Evolutionary conservation across 2,888 invertebrate species (phyloP).

Genomic region (Ectropis crepuscularia): DNA sequence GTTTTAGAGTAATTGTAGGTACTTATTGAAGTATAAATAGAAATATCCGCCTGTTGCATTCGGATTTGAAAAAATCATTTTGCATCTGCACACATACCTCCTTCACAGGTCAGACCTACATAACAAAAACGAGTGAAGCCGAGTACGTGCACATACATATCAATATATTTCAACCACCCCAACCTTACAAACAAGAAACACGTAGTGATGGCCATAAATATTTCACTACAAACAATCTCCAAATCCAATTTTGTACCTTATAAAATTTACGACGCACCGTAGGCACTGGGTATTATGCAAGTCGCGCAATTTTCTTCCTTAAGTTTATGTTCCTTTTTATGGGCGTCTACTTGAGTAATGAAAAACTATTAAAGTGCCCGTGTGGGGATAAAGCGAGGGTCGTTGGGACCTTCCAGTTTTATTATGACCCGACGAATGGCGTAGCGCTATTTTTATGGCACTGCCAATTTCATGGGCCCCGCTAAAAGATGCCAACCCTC

Average conservation of each 20-base stretch:
- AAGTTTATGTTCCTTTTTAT: conserved; percentile 77
- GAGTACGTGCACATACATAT: neutral
- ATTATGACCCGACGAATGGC: conserved; percentile 72
- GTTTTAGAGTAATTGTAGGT: too few relatives aligned
- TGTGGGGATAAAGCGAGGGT: conserved; percentile 76
- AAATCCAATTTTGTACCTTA: conserved; percentile 66
- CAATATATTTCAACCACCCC: neutral
- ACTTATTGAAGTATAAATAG: too few relatives aligned
- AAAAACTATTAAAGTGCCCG: conserved; percentile 81
- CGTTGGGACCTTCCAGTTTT: conserved; percentile 77
- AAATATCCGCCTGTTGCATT: too few relatives aligned
- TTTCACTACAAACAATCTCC: conserved; percentile 59
- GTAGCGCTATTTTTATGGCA: conserved; percentile 70
- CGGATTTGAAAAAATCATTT: too few relatives aligned
- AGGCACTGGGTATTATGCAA: conserved; percentile 73
- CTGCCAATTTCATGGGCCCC: conserved; percentile 72
- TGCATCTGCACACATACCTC: too few relatives aligned
- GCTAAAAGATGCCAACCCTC: conserved; percentile 71
- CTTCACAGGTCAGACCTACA: too few relatives aligned
- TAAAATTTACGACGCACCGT: conserved; percentile 68
- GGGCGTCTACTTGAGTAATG: conserved; percentile 82
- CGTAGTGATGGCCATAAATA: conserved; percentile 61
- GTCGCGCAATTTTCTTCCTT: conserved; percentile 79
- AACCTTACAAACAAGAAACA: conserved; percentile 23
- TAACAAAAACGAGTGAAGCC: too few relatives aligned